These are phyloP conservation scores for Sylvicola cinctus DNA, from an alignment of 2,888 invertebrate species.

Conservation along the genomic window DNA sequence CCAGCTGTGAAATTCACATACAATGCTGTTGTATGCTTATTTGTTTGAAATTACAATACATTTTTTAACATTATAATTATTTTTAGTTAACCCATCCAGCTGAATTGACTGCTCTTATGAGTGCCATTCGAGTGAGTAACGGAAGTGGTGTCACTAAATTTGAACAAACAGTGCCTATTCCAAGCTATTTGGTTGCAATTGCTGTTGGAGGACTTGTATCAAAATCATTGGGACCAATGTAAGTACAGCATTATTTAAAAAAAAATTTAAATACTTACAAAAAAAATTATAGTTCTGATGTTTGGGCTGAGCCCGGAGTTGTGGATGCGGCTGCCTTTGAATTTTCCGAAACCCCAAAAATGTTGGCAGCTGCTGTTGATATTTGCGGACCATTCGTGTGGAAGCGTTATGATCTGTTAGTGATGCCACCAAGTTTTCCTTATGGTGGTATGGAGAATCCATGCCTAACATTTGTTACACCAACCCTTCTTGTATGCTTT, in stretches of 20 bases:
- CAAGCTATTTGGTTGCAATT: conserved; percentile 75
- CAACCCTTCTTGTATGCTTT: conserved; percentile 55
- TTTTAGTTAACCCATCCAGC: conserved; percentile 38
- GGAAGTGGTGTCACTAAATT: conserved; percentile 33
- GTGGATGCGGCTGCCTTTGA: conserved; percentile 72
- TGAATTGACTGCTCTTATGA: conserved; percentile 70
- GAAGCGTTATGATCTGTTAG: conserved; percentile 73
- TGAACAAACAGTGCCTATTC: conserved; percentile 61
- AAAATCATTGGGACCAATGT: conserved; percentile 49
- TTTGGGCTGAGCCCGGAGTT: conserved; percentile 78
- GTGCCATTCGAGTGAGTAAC: conserved; percentile 40
- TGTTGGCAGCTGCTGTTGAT: conserved; percentile 60
- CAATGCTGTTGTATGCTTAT: conserved; percentile 32
- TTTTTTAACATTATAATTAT: background rate
- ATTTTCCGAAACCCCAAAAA: conserved; percentile 70
- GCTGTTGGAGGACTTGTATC: conserved; percentile 67
- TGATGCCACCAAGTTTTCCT: conserved; percentile 77
- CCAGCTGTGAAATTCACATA: conserved; percentile 79
- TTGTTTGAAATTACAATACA: background rate
- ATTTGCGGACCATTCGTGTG: conserved; percentile 80
- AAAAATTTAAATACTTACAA: conserved; percentile 4
- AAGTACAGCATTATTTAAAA: conserved; percentile 1
- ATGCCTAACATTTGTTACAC: conserved; percentile 86
- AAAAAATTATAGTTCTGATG: conserved; percentile 34
- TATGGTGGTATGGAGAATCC: conserved; percentile 98